These are phyloP conservation scores for Adelosebastes latens DNA, from an alignment of 2,797 vertebrate species.

Conservation along the genomic window DNA sequence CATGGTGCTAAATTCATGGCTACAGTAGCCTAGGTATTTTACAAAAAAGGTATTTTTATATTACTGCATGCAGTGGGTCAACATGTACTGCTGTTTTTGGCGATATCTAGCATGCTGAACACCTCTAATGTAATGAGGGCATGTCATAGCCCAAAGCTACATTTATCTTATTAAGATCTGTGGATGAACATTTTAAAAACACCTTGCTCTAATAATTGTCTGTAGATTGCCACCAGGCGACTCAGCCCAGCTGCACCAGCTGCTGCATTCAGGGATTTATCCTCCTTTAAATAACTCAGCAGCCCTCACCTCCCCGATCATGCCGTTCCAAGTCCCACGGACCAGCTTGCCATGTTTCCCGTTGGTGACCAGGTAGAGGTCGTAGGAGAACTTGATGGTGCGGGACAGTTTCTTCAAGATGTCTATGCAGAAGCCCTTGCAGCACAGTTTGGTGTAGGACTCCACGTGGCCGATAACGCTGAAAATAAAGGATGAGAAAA, in stretches of 20 bases:
- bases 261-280: slow-evolving; percentile 25
- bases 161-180: slow-evolving; percentile 8
- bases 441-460: slow-evolving; percentile 96
- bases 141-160: not conserved
- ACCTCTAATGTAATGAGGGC: slow-evolving; percentile 1
- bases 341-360: slow-evolving; percentile 97
- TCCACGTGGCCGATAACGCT: slow-evolving; percentile 84
- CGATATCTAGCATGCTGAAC: not conserved
- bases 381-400: slow-evolving; percentile 95
- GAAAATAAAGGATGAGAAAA: slow-evolving; percentile 27
- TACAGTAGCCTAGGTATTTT: not conserved
- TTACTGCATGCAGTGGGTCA: not conserved
- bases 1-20: not conserved
- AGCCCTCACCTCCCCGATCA: slow-evolving; percentile 97
- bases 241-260: not conserved
- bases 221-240: not conserved
- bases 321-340: slow-evolving; percentile 95
- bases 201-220: slow-evolving; percentile 7
- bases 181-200: slow-evolving; percentile 26
- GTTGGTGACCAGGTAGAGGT: slow-evolving; percentile 98
- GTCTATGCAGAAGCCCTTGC: slow-evolving; percentile 99
- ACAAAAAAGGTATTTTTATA: not conserved
- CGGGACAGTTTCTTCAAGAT: slow-evolving; percentile 97
- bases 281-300: slow-evolving; percentile 28
- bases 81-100: not conserved